These are phyloP conservation scores for Oreotrochilus melanogaster DNA, from an alignment of 2,113 vertebrate genomes.

Conservation along the genomic window DNA sequence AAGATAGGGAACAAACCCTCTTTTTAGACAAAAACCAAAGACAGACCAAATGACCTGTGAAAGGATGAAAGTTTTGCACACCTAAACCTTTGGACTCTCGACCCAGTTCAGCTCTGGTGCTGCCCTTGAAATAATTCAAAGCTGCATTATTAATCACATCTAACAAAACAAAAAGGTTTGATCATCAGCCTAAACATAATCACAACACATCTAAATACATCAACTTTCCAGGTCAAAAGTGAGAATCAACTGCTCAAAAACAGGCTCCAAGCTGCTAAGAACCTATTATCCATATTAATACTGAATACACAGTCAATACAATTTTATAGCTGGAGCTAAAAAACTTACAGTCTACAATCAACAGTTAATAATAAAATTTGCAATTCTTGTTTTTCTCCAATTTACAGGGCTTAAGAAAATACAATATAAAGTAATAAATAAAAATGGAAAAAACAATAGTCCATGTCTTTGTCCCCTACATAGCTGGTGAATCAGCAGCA, in stretches of 20 bases:
- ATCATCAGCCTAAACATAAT: background rate
- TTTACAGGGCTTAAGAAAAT: background rate
- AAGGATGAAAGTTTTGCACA: background rate
- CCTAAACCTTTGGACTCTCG: background rate
- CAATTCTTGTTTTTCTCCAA: background rate
- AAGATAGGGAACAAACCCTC: background rate
- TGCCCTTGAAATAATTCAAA: background rate
- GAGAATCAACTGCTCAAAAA: background rate
- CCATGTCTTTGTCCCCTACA: background rate
- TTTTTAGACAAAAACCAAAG: background rate
- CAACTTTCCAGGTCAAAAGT: background rate
- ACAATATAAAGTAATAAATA: background rate
- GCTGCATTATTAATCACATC: background rate
- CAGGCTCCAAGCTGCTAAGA: background rate
- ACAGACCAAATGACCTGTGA: background rate
- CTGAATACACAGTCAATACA: background rate
- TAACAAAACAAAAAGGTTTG: background rate
- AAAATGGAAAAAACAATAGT: background rate
- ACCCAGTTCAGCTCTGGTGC: rapidly evolving
- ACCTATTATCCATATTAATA: background rate
- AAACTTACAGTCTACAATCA: background rate
- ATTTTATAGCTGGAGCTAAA: background rate
- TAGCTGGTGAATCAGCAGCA: background rate
- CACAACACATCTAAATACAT: background rate
- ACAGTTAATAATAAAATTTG: background rate